Conservation (phyloP, 2,797 vertebrate species). For the Basileuterus tristriatus region DNA sequence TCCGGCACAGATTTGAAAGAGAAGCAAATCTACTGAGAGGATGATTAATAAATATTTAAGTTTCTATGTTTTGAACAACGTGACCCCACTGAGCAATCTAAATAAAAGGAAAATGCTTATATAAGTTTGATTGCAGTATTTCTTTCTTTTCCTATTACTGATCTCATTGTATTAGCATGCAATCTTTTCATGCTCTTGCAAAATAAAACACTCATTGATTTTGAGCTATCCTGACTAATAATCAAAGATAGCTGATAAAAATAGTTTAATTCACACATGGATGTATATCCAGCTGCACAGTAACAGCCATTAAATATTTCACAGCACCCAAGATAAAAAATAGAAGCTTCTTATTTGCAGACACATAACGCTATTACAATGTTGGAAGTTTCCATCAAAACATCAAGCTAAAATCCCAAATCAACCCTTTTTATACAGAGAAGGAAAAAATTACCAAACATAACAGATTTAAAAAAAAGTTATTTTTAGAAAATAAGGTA, state of each 20-base stretch:
- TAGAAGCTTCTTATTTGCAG: slow-evolving; percentile 47
- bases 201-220: slow-evolving; percentile 71
- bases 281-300: slow-evolving; percentile 64
- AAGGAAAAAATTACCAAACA: not conserved
- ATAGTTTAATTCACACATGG: slow-evolving; percentile 69
- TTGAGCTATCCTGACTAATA: slow-evolving; percentile 53
- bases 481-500: not conserved
- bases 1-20: not conserved
- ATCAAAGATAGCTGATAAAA: slow-evolving; percentile 62
- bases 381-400: slow-evolving; percentile 21
- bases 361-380: not conserved
- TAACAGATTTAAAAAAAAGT: not conserved
- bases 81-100: slow-evolving; percentile 13
- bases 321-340: slow-evolving; percentile 19
- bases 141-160: slow-evolving; percentile 26
- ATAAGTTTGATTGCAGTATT: slow-evolving; percentile 41
- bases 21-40: not conserved
- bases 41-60: slow-evolving; percentile 48
- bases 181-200: slow-evolving; percentile 29
- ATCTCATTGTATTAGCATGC: slow-evolving; percentile 11
- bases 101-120: slow-evolving; percentile 52
- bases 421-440: not conserved
- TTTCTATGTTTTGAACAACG: not conserved
- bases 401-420: not conserved
- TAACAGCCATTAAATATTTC: slow-evolving; percentile 67